Percentiles rank a stretch among this genome's conserved stretches.
These are phyloP conservation scores for Hiodon tergisus DNA, from an alignment of 2,113 vertebrate genomes.

Conservation along the genomic window DNA sequence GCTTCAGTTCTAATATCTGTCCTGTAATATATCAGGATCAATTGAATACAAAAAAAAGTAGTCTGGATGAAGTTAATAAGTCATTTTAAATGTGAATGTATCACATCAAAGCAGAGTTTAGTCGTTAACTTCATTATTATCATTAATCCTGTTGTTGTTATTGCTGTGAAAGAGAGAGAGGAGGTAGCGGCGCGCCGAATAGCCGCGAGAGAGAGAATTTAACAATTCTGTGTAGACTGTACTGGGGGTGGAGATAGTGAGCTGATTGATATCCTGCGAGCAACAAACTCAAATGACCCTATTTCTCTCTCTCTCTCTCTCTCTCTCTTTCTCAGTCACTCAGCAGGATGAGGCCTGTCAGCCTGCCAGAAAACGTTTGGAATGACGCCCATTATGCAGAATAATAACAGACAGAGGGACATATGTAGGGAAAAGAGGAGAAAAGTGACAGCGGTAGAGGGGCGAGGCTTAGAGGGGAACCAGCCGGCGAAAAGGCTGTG, in stretches of 20 bases:
- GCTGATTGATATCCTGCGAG: slow-evolving; percentile 58
- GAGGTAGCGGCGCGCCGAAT: background rate
- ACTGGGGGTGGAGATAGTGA: slow-evolving; percentile 51
- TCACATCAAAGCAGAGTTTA: slow-evolving; percentile 17
- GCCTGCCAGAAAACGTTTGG: slow-evolving; percentile 51
- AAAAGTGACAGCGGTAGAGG: slow-evolving; percentile 20
- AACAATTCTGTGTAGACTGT: slow-evolving; percentile 39
- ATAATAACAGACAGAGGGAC: slow-evolving; percentile 54
- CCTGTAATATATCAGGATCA: background rate
- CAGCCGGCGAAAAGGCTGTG: background rate
- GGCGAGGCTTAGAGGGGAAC: background rate
- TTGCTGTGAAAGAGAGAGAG: slow-evolving; percentile 53
- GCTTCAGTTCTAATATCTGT: too few species aligned
- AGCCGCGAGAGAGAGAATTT: slow-evolving; percentile 39
- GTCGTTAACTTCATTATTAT: slow-evolving; percentile 31
- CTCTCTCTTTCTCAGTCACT: slow-evolving; percentile 29
- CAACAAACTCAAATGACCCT: slow-evolving; percentile 69
- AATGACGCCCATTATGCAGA: slow-evolving; percentile 50
- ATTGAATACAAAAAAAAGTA: background rate
- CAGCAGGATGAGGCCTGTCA: slow-evolving; percentile 55
- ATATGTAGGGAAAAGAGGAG: slow-evolving; percentile 41
- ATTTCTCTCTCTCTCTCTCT: slow-evolving; percentile 42
- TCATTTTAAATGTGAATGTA: background rate
- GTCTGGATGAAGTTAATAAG: background rate
- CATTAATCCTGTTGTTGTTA: slow-evolving; percentile 41